Evolutionary conservation across 2,113 vertebrate genomes (phyloP).

Genomic region (Plestiodon gilberti): DNA sequence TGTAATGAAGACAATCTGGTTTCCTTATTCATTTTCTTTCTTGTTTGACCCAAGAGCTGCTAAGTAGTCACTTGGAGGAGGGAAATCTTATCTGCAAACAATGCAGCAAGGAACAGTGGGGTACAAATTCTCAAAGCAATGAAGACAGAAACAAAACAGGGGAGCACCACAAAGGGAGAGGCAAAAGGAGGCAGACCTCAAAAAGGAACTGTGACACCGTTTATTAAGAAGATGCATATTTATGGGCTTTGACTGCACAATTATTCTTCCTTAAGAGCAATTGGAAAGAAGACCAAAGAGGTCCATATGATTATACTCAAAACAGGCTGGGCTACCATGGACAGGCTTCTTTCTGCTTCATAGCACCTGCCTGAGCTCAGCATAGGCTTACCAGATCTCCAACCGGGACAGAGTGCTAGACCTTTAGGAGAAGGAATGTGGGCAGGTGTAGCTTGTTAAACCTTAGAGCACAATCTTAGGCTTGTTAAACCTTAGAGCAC

Average conservation of each 20-base stretch:
- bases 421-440: too few species aligned
- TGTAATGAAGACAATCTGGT: not conserved
- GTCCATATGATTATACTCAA: not conserved
- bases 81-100: not conserved
- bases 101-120: not conserved
- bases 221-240: not conserved
- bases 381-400: too few species aligned
- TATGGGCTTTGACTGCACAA: not conserved
- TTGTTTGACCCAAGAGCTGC: not conserved
- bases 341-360: not conserved
- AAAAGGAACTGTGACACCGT: not conserved
- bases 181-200: not conserved
- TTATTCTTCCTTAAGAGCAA: not conserved
- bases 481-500: too few species aligned
- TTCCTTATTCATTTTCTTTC: not conserved
- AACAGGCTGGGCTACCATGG: not conserved
- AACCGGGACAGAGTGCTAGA: too few species aligned
- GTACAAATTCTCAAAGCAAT: not conserved
- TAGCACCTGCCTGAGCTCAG: too few species aligned
- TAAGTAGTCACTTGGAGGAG: not conserved
- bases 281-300: not conserved
- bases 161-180: not conserved
- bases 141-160: too few species aligned
- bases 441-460: too few species aligned
- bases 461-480: too few species aligned